These are phyloP conservation scores for Miltochrista miniata DNA, from an alignment of 2,888 invertebrate genomes.

Conservation along the genomic window DNA sequence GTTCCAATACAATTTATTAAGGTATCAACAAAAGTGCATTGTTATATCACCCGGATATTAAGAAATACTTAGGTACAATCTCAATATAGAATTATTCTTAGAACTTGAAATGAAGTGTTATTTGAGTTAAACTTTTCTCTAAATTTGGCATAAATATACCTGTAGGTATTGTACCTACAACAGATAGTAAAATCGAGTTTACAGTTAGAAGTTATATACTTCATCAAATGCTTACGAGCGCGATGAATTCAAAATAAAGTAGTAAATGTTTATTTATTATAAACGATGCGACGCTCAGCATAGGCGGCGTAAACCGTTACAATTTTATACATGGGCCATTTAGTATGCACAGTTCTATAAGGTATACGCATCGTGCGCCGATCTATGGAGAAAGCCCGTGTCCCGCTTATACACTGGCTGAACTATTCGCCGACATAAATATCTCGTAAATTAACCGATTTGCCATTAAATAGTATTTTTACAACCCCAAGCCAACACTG, in stretches of 20 bases:
- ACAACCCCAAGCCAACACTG: slow-evolving; percentile 53
- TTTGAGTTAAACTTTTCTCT: no score
- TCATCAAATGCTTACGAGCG: slow-evolving; percentile 54
- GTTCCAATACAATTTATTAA: slow-evolving; percentile 42
- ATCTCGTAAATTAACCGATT: slow-evolving; percentile 66
- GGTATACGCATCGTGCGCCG: slow-evolving; percentile 57
- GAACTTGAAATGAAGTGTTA: slow-evolving; percentile 29
- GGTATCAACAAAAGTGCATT: slow-evolving; percentile 41
- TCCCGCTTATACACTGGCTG: slow-evolving; percentile 62
- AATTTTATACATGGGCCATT: slow-evolving; percentile 70
- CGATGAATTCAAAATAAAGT: slow-evolving; percentile 71
- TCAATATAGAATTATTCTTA: slow-evolving; percentile 40
- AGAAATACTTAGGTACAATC: slow-evolving; percentile 25
- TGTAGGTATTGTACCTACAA: no score
- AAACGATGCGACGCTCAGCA: slow-evolving; percentile 54
- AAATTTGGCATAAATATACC: slow-evolving; percentile 34
- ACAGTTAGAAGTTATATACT: slow-evolving; percentile 70
- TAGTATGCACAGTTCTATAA: slow-evolving; percentile 74
- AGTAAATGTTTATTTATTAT: slow-evolving; percentile 69
- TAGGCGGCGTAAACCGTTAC: slow-evolving; percentile 74
- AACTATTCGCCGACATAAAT: slow-evolving; percentile 61
- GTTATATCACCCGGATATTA: slow-evolving; percentile 24
- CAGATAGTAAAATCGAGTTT: slow-evolving; percentile 49
- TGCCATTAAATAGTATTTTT: slow-evolving; percentile 60
- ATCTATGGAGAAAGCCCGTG: slow-evolving; percentile 72